phyloP scores from a whole-genome alignment of 2,888 invertebrate species.

The Ctenicera cuprea region DNA sequence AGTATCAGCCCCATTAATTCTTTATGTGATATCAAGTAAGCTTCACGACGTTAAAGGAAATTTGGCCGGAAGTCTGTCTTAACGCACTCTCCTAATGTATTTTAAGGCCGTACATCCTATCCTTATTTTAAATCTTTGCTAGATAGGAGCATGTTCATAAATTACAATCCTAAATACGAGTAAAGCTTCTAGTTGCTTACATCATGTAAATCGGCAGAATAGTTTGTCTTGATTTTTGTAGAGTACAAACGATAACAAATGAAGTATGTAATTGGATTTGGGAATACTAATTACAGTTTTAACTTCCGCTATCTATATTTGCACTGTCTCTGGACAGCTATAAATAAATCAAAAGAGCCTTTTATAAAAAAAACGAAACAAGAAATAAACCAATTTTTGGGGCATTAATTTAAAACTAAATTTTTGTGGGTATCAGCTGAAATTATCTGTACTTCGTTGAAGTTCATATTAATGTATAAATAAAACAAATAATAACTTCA shows the following conservation, averaged over 20 bases:
- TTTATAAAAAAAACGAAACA: too few species aligned
- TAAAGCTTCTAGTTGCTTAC: conserved; percentile 9
- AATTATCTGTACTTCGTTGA: too few species aligned
- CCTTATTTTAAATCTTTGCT: neutral
- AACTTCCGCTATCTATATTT: conserved; percentile 12
- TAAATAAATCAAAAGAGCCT: neutral
- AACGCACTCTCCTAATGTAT: neutral
- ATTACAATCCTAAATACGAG: conserved; percentile 4
- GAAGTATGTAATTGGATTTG: conserved; percentile 31
- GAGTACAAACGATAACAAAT: conserved; percentile 15
- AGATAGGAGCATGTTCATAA: neutral
- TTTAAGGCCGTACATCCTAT: neutral
- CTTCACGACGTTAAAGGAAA: conserved; percentile 4
- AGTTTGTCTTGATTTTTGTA: neutral
- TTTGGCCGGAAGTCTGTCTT: neutral
- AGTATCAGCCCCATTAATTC: conserved; percentile 26
- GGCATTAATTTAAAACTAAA: too few species aligned
- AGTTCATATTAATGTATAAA: too few species aligned
- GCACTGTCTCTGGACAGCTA: neutral
- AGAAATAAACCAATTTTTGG: too few species aligned
- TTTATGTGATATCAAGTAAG: conserved; percentile 25
- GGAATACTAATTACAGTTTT: conserved; percentile 14
- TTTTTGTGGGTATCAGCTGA: too few species aligned
- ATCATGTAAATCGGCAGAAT: neutral
- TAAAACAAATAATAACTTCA: too few species aligned